These are phyloP conservation scores for Dicranocentrus wangi DNA, from an alignment of 2,888 invertebrate genomes.

Conservation along the genomic window DNA sequence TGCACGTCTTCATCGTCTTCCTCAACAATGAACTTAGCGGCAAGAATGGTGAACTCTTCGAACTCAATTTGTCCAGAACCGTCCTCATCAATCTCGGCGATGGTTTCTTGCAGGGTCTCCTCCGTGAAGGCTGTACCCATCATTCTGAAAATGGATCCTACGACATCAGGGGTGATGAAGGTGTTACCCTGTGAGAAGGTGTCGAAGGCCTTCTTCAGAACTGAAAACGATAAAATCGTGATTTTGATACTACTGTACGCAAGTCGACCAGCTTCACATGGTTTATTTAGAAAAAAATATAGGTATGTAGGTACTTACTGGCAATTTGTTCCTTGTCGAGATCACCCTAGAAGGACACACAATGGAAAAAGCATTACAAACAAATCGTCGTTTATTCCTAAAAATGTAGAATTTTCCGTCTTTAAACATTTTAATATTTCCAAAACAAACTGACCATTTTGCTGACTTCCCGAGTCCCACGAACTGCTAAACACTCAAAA, in stretches of 20 bases:
- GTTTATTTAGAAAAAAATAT: neutral
- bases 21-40: slow-evolving; percentile 77
- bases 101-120: slow-evolving; percentile 77
- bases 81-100: slow-evolving; percentile 78
- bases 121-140: slow-evolving; percentile 77
- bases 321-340: slow-evolving; percentile 48
- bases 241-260: too few relatives aligned
- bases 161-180: slow-evolving; percentile 76
- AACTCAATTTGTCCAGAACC: slow-evolving; percentile 78
- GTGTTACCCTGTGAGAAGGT: slow-evolving; percentile 77
- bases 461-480: slow-evolving; percentile 46
- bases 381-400: neutral
- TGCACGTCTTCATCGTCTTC: slow-evolving; percentile 78
- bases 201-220: slow-evolving; percentile 77
- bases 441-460: slow-evolving; percentile 42
- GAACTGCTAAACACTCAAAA: slow-evolving; percentile 27
- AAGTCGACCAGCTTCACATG: too few relatives aligned
- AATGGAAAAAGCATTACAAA: neutral
- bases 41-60: slow-evolving; percentile 77
- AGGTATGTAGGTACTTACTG: slow-evolving; percentile 26
- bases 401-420: neutral
- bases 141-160: slow-evolving; percentile 76
- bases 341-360: slow-evolving; percentile 40
- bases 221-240: slow-evolving; percentile 72
- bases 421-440: neutral